These are phyloP conservation scores for Drosophila nigromelanica DNA, from an alignment of 1,140 invertebrate species.

Conservation along the genomic window DNA sequence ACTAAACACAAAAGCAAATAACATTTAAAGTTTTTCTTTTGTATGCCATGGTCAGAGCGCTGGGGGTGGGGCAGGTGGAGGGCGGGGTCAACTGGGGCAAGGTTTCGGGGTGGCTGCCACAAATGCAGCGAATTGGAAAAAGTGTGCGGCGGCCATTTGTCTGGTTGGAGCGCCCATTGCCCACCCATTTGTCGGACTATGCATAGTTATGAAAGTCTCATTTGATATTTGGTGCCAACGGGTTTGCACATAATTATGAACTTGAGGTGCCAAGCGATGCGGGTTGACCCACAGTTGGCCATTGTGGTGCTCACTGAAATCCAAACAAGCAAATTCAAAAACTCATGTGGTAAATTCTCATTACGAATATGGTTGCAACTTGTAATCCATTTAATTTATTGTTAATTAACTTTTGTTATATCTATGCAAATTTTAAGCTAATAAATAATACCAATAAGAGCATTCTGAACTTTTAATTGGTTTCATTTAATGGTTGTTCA, in stretches of 20 bases:
- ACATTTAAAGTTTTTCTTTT: slow-evolving; percentile 64
- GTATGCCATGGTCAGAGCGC: slow-evolving; percentile 15
- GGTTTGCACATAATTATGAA: slow-evolving; percentile 68
- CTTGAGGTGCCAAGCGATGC: slow-evolving; percentile 59
- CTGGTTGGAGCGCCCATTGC: slow-evolving; percentile 4
- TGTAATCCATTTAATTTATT: slow-evolving; percentile 41
- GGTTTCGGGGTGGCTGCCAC: slow-evolving; percentile 20
- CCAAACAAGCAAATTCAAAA: slow-evolving; percentile 11
- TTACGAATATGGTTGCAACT: slow-evolving; percentile 12
- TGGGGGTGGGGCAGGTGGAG: not conserved
- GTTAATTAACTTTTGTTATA: slow-evolving; percentile 40
- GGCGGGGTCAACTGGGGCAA: slow-evolving; percentile 1
- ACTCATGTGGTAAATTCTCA: slow-evolving; percentile 1
- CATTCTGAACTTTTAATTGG: slow-evolving; percentile 17
- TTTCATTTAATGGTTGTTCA: not conserved
- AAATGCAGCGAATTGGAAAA: slow-evolving; percentile 61
- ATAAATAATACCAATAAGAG: not conserved
- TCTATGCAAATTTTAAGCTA: slow-evolving; percentile 1
- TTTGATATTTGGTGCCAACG: slow-evolving; percentile 53
- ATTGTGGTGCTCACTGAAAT: slow-evolving; percentile 7
- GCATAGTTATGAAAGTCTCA: slow-evolving; percentile 49
- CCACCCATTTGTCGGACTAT: slow-evolving; percentile 16
- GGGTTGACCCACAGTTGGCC: not conserved
- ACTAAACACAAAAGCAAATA: slow-evolving; percentile 64
- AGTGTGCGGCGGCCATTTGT: slow-evolving; percentile 44